Conservation (phyloP, 2,113 vertebrate genomes). For the Ceyx margarethae region DNA sequence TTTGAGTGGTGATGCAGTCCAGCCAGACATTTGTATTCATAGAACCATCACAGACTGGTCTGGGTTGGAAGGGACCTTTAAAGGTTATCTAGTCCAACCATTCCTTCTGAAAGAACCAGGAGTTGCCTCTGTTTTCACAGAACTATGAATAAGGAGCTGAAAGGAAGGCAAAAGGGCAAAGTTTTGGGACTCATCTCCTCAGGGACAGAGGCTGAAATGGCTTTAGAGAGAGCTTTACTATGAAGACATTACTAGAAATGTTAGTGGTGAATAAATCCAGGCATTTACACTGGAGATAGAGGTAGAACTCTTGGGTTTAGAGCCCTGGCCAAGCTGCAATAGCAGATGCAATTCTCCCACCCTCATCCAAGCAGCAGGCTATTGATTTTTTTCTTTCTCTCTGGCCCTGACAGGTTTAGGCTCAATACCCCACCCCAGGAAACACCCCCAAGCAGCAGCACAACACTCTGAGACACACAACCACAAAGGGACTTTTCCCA, state of each 20-base stretch:
- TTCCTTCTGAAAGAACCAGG: not conserved
- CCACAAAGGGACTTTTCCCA: not conserved
- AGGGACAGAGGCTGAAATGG: not conserved
- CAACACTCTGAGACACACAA: not conserved
- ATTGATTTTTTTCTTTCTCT: not conserved
- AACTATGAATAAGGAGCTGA: not conserved
- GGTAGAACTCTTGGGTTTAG: slow-evolving; percentile 16
- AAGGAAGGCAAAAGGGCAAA: not conserved
- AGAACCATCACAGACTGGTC: too few species aligned
- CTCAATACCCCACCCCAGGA: not conserved
- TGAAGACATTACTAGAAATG: not conserved
- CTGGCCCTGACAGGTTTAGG: not conserved
- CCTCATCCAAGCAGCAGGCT: not conserved
- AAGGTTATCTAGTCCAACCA: too few species aligned
- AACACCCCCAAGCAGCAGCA: not conserved
- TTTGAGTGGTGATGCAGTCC: not conserved
- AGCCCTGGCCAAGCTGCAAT: not conserved
- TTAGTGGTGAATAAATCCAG: not conserved
- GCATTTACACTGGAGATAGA: not conserved
- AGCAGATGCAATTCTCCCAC: not conserved
- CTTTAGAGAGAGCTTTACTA: not conserved
- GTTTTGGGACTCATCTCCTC: not conserved
- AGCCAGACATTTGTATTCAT: not conserved
- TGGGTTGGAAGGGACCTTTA: too few species aligned
- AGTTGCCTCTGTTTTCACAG: not conserved